phyloP scores from a whole-genome alignment of 2,113 vertebrate species.

The Rhabdomys dilectus region DNA sequence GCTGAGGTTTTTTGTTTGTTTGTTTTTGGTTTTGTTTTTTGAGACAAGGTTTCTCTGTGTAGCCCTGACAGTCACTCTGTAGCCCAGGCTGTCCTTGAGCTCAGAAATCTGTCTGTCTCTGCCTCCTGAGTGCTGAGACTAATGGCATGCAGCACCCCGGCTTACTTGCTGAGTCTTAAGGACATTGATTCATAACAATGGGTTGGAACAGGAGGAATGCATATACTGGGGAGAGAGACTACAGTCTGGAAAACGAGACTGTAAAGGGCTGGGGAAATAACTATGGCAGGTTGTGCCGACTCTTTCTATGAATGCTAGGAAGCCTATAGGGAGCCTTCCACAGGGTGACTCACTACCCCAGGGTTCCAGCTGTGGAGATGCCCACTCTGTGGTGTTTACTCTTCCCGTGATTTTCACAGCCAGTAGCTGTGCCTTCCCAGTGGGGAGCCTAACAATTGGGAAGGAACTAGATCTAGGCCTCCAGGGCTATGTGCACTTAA shows the following conservation, averaged over 20 bases:
- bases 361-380: no score
- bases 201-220: no score
- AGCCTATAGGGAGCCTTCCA: no score
- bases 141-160: background rate
- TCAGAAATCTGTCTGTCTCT: background rate
- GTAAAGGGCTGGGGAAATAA: background rate
- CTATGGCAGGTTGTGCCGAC: background rate
- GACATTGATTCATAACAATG: background rate
- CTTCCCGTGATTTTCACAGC: background rate
- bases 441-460: no score
- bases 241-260: no score
- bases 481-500: background rate
- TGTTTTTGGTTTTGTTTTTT: no score
- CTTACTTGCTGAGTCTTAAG: background rate
- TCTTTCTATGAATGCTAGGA: background rate
- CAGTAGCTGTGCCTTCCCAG: background rate
- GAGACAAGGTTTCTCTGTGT: background rate
- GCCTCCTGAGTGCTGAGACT: background rate
- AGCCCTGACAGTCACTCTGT: background rate
- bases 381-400: background rate
- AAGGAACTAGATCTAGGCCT: no score
- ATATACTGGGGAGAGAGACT: background rate
- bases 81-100: background rate
- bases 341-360: fast-evolving
- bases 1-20: background rate